Conservation (phyloP, 2,888 invertebrate species). For the Tetanocera ferruginea region DNA sequence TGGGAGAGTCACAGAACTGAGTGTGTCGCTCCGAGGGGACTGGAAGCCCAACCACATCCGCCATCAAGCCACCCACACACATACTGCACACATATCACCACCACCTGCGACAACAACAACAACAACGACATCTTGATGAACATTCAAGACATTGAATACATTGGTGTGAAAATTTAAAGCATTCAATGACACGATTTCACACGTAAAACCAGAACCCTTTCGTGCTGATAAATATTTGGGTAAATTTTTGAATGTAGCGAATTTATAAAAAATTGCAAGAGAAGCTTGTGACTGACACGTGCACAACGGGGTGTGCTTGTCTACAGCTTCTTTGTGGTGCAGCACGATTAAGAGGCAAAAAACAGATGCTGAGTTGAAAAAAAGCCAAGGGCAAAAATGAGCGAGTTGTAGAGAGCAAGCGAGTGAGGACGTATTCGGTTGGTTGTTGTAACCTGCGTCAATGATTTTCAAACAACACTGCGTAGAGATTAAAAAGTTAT, state of each 20-base stretch:
- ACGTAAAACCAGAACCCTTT: constrained; percentile 27
- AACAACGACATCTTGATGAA: constrained; percentile 13
- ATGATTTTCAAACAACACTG: too few species aligned
- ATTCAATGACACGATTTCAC: constrained; percentile 42
- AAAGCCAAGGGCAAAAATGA: too few species aligned
- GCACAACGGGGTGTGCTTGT: background rate
- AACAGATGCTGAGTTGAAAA: too few species aligned
- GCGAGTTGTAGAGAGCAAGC: too few species aligned
- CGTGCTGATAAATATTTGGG: constrained; percentile 32
- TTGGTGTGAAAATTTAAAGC: constrained; percentile 48
- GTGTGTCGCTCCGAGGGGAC: background rate
- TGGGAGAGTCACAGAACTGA: constrained; percentile 4
- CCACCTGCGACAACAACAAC: constrained; percentile 18
- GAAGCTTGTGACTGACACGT: background rate
- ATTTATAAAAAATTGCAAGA: background rate
- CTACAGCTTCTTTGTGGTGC: background rate
- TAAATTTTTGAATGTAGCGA: background rate
- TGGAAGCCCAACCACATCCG: background rate
- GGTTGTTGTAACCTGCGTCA: too few species aligned
- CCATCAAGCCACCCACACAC: background rate
- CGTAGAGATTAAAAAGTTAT: too few species aligned
- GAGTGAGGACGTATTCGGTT: too few species aligned
- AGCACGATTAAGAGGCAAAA: too few species aligned
- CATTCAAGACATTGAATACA: background rate
- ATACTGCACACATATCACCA: constrained; percentile 11